Percentiles rank a stretch among this genome's conserved stretches.
phyloP scores from a whole-genome alignment of 2,797 vertebrate species.

The Coracias cyanogaster region DNA sequence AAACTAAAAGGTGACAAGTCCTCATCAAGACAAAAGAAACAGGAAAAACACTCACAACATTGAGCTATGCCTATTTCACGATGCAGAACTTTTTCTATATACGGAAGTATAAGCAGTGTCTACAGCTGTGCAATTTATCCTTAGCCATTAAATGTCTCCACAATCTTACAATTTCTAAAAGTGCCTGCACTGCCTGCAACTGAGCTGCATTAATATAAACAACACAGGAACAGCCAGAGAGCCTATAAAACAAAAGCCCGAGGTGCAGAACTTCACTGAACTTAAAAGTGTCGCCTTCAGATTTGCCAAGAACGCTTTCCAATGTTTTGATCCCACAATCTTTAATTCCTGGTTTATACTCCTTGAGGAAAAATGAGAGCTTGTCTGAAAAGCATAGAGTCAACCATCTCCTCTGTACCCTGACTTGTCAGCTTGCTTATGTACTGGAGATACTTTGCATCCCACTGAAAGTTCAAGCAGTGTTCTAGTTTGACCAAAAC shows the following conservation, averaged over 20 bases:
- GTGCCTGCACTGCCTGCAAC: constrained; percentile 39
- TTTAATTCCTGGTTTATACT: not conserved
- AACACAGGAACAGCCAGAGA: not conserved
- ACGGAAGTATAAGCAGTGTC: constrained; percentile 36
- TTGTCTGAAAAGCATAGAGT: not conserved
- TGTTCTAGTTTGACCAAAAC: not conserved
- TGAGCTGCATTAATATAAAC: constrained; percentile 48
- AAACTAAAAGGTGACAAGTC: not conserved
- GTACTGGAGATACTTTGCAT: not conserved
- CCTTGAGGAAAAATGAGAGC: not conserved
- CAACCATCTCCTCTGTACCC: not conserved
- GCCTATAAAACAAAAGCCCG: not conserved
- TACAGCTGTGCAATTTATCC: constrained; percentile 50
- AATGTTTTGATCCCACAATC: not conserved
- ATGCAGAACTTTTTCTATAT: not conserved
- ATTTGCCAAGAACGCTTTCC: not conserved
- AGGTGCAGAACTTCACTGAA: not conserved
- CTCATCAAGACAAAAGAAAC: not conserved
- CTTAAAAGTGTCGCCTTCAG: not conserved
- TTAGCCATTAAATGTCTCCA: constrained; percentile 29
- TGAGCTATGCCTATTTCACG: not conserved
- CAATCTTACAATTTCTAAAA: constrained; percentile 33
- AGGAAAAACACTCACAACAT: not conserved
- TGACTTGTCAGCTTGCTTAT: not conserved
- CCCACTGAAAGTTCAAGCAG: not conserved